These are phyloP conservation scores for Pegoplata infirma DNA, from an alignment of 2,888 invertebrate genomes.

Conservation along the genomic window DNA sequence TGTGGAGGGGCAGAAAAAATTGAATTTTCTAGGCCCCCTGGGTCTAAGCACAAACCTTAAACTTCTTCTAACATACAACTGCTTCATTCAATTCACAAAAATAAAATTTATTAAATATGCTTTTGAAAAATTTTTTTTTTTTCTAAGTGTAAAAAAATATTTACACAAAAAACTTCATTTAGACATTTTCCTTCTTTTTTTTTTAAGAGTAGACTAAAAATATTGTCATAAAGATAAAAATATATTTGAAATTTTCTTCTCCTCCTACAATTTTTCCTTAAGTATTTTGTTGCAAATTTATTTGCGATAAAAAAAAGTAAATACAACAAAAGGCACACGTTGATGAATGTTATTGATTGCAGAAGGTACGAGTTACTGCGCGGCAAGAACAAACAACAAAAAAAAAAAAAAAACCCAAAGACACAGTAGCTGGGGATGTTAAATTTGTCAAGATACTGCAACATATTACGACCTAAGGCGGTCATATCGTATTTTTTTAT, in stretches of 20 bases:
- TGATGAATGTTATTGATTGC: background rate
- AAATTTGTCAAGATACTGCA: background rate
- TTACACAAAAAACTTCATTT: too few relatives aligned
- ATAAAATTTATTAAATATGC: too few relatives aligned
- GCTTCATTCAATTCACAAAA: too few relatives aligned
- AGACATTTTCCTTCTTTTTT: too few relatives aligned
- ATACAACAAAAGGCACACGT: background rate
- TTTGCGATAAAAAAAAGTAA: constrained; percentile 19
- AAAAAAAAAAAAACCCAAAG: too few relatives aligned
- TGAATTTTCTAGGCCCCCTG: too few relatives aligned
- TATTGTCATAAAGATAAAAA: background rate
- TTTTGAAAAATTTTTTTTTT: too few relatives aligned
- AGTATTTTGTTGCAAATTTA: constrained; percentile 16
- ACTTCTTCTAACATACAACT: too few relatives aligned
- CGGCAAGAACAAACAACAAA: too few relatives aligned
- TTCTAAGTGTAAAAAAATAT: too few relatives aligned
- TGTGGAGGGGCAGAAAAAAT: too few relatives aligned
- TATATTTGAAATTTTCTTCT: background rate
- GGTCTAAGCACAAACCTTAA: too few relatives aligned
- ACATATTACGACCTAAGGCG: background rate
- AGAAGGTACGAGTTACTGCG: background rate
- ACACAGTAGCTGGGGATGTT: background rate
- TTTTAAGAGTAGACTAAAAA: background rate
- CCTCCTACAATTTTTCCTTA: background rate
- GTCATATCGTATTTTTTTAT: background rate